phyloP scores from a whole-genome alignment of 53 echinoderm and acorn worm genomes.

The Arbacia lixula region DNA sequence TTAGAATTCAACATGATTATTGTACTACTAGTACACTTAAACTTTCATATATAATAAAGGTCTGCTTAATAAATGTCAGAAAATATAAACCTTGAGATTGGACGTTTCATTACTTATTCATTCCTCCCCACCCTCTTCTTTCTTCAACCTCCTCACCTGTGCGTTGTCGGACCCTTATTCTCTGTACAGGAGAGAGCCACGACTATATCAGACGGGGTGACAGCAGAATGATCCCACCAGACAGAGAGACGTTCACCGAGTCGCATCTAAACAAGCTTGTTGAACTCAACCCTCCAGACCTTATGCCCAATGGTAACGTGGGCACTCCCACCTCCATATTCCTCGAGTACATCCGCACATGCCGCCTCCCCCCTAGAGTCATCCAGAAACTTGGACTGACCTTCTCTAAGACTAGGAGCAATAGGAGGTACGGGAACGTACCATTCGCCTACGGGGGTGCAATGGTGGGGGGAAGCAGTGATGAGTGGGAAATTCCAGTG shows the following conservation, averaged over 20 bases:
- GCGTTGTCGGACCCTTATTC: too few species aligned
- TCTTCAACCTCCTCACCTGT: too few species aligned
- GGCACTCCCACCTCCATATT: constrained; percentile 87
- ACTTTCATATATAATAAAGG: too few species aligned
- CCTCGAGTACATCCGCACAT: constrained; percentile 73
- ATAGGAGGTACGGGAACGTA: constrained; percentile 89
- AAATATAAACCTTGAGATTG: too few species aligned
- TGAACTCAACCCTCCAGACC: constrained; percentile 87
- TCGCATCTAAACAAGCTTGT: constrained; percentile 59
- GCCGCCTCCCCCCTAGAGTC: constrained; percentile 79
- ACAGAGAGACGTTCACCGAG: constrained; percentile 51
- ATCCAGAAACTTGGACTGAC: constrained; percentile 83
- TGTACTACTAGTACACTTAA: too few species aligned
- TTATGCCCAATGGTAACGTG: constrained; percentile 96
- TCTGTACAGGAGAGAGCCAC: constrained; percentile 2
- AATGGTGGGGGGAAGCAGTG: constrained; percentile 11
- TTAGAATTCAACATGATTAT: too few species aligned
- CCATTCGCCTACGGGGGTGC: constrained; percentile 73
- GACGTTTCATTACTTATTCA: too few species aligned
- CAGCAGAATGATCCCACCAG: constrained; percentile 47
- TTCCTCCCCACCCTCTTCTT: too few species aligned
- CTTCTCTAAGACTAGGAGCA: constrained; percentile 78
- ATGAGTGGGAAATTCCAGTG: constrained; percentile 45
- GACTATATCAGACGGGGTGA: constrained; percentile 58
- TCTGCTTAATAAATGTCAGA: too few species aligned